Evolutionary conservation across 2,113 vertebrate species (phyloP).

Genomic region (Poecilia latipinna): DNA sequence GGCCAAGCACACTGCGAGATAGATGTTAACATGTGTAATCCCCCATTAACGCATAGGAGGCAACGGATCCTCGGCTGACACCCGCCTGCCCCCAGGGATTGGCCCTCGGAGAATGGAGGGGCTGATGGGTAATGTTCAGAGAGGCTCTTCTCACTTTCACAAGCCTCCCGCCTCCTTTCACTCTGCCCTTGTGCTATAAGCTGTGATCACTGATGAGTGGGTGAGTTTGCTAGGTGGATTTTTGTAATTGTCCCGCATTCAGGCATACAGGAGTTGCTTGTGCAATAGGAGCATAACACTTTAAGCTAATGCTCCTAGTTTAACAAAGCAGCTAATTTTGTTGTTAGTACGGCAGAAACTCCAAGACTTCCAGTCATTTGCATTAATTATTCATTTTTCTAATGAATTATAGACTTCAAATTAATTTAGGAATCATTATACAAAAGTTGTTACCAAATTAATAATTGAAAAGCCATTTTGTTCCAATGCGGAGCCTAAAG

Average conservation of each 20-base stretch:
- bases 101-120: conserved; percentile 59
- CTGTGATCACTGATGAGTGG: conserved; percentile 49
- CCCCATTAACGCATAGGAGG: conserved; percentile 76
- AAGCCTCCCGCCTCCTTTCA: conserved; percentile 39
- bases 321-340: neutral
- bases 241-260: conserved; percentile 33
- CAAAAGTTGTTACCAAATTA: too few relatives aligned
- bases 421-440: too few relatives aligned
- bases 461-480: too few relatives aligned
- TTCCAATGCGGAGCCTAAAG: too few relatives aligned
- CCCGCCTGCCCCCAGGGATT: conserved; percentile 75
- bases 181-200: conserved; percentile 27
- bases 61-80: conserved; percentile 65
- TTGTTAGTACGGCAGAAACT: neutral
- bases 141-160: conserved; percentile 60
- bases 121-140: conserved; percentile 73
- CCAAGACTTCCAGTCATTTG: neutral
- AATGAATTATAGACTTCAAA: too few relatives aligned
- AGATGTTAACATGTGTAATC: conserved; percentile 83
- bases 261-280: conserved; percentile 10
- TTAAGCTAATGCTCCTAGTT: neutral
- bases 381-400: too few relatives aligned
- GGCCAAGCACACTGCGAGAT: conserved; percentile 71
- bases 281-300: conserved; percentile 5
- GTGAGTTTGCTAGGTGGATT: conserved; percentile 57